Percentiles rank a stretch among this genome's conserved stretches.
phyloP scores from a whole-genome alignment of 2,113 vertebrate species.

The Podarcis muralis region DNA sequence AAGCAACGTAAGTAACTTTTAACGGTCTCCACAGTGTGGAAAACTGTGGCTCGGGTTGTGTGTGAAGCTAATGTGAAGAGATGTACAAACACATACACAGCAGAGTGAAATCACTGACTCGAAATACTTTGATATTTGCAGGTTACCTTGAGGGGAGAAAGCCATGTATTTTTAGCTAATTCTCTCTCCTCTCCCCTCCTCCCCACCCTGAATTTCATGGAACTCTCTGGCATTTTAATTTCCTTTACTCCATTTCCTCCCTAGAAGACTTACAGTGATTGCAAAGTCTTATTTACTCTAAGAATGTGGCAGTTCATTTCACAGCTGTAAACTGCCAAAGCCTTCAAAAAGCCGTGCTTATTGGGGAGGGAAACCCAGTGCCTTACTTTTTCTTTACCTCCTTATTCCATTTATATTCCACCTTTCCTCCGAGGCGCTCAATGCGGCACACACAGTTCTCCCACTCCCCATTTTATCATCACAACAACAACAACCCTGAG shows the following conservation, averaged over 20 bases:
- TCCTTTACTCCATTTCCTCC: not conserved
- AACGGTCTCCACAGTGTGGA: not conserved
- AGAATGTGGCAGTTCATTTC: not conserved
- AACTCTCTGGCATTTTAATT: not conserved
- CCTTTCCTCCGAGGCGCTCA: too few species aligned
- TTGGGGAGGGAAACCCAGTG: not conserved
- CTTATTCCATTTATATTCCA: too few species aligned
- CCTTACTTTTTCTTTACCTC: too few species aligned
- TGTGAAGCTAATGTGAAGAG: not conserved
- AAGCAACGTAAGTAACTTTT: slow-evolving; percentile 88
- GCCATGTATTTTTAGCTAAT: not conserved
- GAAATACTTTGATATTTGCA: not conserved
- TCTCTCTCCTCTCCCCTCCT: too few species aligned
- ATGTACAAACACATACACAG: not conserved
- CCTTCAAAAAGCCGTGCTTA: not conserved
- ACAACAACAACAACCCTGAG: too few species aligned
- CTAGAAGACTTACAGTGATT: not conserved
- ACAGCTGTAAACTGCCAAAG: not conserved
- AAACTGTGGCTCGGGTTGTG: not conserved
- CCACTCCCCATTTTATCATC: too few species aligned
- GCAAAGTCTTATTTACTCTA: not conserved
- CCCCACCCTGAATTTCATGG: not conserved
- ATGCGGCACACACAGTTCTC: too few species aligned
- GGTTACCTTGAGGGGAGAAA: not conserved
- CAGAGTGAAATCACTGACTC: not conserved